phyloP scores from a whole-genome alignment of 2,888 invertebrate species.

The Barypeithes pellucidus region DNA sequence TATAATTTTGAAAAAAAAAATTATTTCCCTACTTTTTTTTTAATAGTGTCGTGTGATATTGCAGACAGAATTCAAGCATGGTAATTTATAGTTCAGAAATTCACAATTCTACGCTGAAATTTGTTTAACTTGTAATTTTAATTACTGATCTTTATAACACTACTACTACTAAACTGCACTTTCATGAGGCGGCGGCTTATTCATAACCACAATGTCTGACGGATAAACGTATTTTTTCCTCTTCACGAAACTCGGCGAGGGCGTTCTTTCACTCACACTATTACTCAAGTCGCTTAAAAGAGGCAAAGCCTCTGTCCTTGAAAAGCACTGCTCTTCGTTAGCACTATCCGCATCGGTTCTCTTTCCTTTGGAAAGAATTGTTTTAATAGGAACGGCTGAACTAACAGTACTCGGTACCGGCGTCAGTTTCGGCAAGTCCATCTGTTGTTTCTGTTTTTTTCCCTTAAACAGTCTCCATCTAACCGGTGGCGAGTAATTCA shows the following conservation, averaged over 20 bases:
- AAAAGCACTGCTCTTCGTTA: slow-evolving; percentile 56
- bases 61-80: slow-evolving; percentile 9
- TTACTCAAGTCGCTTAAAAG: slow-evolving; percentile 73
- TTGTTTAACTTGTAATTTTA: background rate
- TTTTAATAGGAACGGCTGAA: slow-evolving; percentile 57
- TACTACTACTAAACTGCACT: slow-evolving; percentile 72
- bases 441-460: slow-evolving; percentile 53
- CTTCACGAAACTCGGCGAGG: slow-evolving; percentile 74
- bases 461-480: slow-evolving; percentile 61
- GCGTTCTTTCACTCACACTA: slow-evolving; percentile 65
- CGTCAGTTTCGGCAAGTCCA: slow-evolving; percentile 48
- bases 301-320: slow-evolving; percentile 74
- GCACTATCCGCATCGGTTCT: slow-evolving; percentile 40
- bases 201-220: slow-evolving; percentile 69
- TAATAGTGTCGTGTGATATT: background rate
- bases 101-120: slow-evolving; percentile 1
- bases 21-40: background rate
- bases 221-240: slow-evolving; percentile 79
- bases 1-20: background rate
- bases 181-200: slow-evolving; percentile 68
- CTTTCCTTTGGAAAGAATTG: slow-evolving; percentile 59
- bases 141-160: background rate
- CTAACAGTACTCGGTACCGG: slow-evolving; percentile 45
- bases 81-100: background rate
- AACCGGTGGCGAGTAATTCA: slow-evolving; percentile 55